Percentiles rank a stretch among this genome's conserved stretches.
Conservation (phyloP, 2,797 vertebrate species). For the Rhincodon typus region DNA sequence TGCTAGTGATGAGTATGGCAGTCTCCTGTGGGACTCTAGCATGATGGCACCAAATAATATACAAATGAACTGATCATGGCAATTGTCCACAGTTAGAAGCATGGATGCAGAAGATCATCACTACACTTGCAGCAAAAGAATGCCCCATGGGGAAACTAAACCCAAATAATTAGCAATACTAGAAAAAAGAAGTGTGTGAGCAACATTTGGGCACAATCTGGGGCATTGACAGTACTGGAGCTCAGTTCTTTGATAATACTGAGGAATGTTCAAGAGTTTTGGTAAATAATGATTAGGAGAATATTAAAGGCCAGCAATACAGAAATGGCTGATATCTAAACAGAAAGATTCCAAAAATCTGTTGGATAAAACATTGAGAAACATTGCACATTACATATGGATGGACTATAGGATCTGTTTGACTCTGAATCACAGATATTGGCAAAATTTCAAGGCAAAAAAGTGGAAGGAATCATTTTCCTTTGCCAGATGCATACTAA, state of each 20-base stretch:
- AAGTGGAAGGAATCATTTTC: not conserved
- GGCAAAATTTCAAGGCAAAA: slow-evolving; percentile 11
- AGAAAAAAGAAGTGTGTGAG: not conserved
- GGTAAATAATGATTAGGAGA: not conserved
- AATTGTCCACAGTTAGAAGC: not conserved
- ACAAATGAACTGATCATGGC: not conserved
- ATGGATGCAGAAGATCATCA: not conserved
- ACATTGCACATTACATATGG: not conserved
- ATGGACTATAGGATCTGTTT: not conserved
- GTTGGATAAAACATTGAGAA: not conserved
- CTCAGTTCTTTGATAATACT: not conserved
- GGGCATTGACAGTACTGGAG: not conserved
- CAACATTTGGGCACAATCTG: not conserved
- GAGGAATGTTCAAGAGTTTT: not conserved
- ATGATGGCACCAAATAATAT: not conserved
- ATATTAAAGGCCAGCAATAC: not conserved
- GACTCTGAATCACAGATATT: not conserved
- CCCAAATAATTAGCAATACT: not conserved
- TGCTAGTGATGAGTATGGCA: not conserved
- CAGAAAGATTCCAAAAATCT: not conserved
- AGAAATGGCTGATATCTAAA: not conserved
- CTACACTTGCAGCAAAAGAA: not conserved
- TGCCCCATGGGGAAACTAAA: not conserved
- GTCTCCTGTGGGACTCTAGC: not conserved
- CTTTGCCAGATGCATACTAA: not conserved